Evolutionary conservation across 2,797 vertebrate genomes (phyloP), one percentile per base, ranked within the genome.

Genomic region (Galagoides demidoff): DNA sequence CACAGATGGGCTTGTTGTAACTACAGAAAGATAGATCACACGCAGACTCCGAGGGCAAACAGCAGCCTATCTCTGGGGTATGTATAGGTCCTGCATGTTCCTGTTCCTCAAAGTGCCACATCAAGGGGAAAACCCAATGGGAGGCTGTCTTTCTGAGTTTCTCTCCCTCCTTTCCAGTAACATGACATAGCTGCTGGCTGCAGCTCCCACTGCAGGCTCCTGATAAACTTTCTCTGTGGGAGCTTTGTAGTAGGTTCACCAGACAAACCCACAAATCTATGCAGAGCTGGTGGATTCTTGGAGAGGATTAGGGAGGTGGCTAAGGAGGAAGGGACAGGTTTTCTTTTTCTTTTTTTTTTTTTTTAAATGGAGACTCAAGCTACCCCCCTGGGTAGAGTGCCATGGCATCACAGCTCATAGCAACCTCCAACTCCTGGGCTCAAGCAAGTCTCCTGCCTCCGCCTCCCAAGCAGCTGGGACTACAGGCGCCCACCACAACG

Each of bases 61-160:
- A 34, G 37, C 6, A 37, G 27, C 8, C 5, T 3, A 14, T 49
- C 78, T 57, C 92, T 7, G 27, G 55, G 55, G 34, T 17, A 5
- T 2, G 4, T 8, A 5, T 1, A 27, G 16, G 49, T 86, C 27
- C 1, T 0, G 4, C 0, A 0, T 0, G 6, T 8, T 10, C 37
- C 29, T 2, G 2, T 9, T 10, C 70, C 85, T 74, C 1, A 7
- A 52, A 37, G 73, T 12, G 25, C 63, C 70, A 23, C 13, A 1
- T 19, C 29, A 1, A 1, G 39, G 63, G 55, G 29, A 22, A 61
- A 29, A 76, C 27, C 27, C 25, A 74, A 39, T 9, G 5, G 63
- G 68, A 45, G 29, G 11, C 16, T 27, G 64, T 64, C 39, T 52
- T 43, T 71, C 10, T 64, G 39, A 3, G 6, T 14, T 25, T n/a